Conservation (phyloP, 2,888 invertebrate genomes). For the Ceramica pisi region DNA sequence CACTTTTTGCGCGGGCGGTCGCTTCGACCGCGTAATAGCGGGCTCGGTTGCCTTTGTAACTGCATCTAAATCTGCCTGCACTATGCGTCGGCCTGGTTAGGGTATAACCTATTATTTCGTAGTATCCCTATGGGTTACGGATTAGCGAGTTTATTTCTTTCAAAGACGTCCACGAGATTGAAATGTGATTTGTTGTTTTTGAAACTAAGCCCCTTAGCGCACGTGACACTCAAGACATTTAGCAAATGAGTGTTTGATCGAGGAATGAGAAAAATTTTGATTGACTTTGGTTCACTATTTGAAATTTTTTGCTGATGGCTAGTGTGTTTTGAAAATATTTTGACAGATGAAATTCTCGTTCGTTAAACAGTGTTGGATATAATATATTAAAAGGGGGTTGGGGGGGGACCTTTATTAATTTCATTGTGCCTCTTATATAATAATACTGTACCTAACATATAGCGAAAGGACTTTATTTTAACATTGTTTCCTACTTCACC, state of each 20-base stretch:
- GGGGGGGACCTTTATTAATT: too few species aligned
- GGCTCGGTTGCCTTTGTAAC: constrained; percentile 88
- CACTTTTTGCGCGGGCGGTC: constrained; percentile 88
- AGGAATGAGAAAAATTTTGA: not conserved
- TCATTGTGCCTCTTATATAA: not conserved
- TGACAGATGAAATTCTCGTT: not conserved
- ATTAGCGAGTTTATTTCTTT: constrained; percentile 24
- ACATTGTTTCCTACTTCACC: not conserved
- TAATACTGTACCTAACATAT: not conserved
- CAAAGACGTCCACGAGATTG: not conserved
- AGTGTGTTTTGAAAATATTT: not conserved
- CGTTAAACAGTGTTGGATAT: not conserved
- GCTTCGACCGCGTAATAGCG: constrained; percentile 84
- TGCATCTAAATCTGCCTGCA: constrained; percentile 87
- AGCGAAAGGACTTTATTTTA: too few species aligned
- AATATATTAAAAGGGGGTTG: too few species aligned
- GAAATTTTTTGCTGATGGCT: not conserved
- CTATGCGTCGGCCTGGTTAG: constrained; percentile 78
- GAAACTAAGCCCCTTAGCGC: not conserved
- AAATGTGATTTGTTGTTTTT: not conserved
- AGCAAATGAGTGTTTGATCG: not conserved
- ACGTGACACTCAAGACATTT: not conserved
- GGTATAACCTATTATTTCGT: constrained; percentile 76
- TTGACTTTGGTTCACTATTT: not conserved
- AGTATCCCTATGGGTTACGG: constrained; percentile 40